Base-by-base conservation (phyloP, 2,888 invertebrate genomes). In the Eucriotettix oculatus region DNA sequence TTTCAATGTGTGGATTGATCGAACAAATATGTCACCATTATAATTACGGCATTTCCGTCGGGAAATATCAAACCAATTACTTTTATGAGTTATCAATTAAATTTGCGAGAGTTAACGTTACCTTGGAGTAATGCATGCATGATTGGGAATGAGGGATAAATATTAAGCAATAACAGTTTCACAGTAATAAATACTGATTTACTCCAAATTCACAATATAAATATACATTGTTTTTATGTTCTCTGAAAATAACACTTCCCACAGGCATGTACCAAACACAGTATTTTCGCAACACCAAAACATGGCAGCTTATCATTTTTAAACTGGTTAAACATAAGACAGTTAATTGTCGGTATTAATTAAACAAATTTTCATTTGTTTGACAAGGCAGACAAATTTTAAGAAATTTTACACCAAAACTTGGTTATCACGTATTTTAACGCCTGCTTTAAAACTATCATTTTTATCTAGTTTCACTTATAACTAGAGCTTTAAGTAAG, bases 171-270 rank as follows among this genome's bases (percentile, higher is more conserved):
- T 58, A 42, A 57, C 17, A 41, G 10, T 71, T 75, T 73, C 74
- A 75, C 75, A 75, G 75, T 76, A 76, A 75, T 76, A 76, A 76
- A 75, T 75, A 75, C 75, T 75, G 75, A 74, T 75, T 75, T 75
- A 76, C 75, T 75, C 75, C 75, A 75, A 75, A 75, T 75, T 74
- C 75, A 76, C 76, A 75, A 75, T 75, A 75, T 75, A 76, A 76
- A 75, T 76, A 75, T 76, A 76, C 76, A 76, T 75, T 76, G 74
- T 76, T 63, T 61, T 63, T 59, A 75, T 75, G 75, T 75, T 75
- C 74, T 75, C 75, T 75, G 74, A 76, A 76, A 76, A 76, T 75
- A 76, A 76, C 76, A 76, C 75, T 75, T 75, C 75, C 61, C 56
- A 63, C 64, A 64, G 61, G 60, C 64, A 63, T 65, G 63, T 62